phyloP scores from a whole-genome alignment of 2,797 vertebrate genomes.

The Gadopsis bispinosus region DNA sequence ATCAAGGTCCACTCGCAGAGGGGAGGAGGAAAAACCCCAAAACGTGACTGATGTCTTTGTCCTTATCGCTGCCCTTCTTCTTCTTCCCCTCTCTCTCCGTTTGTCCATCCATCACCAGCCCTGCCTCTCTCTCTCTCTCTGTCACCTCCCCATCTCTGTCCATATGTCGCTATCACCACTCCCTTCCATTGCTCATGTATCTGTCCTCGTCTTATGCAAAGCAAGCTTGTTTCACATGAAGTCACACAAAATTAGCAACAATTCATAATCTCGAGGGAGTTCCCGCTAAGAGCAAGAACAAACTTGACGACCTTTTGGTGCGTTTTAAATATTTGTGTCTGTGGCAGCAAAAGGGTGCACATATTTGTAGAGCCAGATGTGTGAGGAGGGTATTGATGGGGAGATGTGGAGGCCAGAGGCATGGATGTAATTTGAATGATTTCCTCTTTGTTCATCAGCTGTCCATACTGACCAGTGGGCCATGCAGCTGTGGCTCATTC shows the following conservation, averaged over 20 bases:
- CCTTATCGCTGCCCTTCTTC: slow-evolving; percentile 72
- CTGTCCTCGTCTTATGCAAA: slow-evolving; percentile 43
- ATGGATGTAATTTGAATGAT: slow-evolving; percentile 79
- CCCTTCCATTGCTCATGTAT: slow-evolving; percentile 28
- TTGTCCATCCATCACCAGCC: slow-evolving; percentile 63
- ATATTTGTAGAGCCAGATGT: slow-evolving; percentile 74
- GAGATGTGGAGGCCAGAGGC: slow-evolving; percentile 50
- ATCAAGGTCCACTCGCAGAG: slow-evolving; percentile 77
- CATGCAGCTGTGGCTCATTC: slow-evolving; percentile 81
- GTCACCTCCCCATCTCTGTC: slow-evolving; percentile 58
- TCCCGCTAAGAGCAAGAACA: slow-evolving; percentile 45
- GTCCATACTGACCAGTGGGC: slow-evolving; percentile 69
- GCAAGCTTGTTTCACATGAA: slow-evolving; percentile 37
- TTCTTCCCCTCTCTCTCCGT: slow-evolving; percentile 59
- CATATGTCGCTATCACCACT: slow-evolving; percentile 61
- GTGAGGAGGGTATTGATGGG: slow-evolving; percentile 48
- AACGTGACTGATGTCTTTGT: slow-evolving; percentile 83
- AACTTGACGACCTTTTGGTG: slow-evolving; percentile 71
- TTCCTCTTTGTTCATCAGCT: slow-evolving; percentile 80
- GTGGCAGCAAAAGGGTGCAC: slow-evolving; percentile 73
- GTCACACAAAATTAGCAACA: slow-evolving; percentile 33
- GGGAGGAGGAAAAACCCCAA: slow-evolving; percentile 63
- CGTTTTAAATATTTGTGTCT: slow-evolving; percentile 81
- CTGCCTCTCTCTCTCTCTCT: slow-evolving; percentile 31
- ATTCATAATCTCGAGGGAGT: slow-evolving; percentile 41